Conservation (phyloP, 2,888 invertebrate genomes). For the Cheilosia variabilis region DNA sequence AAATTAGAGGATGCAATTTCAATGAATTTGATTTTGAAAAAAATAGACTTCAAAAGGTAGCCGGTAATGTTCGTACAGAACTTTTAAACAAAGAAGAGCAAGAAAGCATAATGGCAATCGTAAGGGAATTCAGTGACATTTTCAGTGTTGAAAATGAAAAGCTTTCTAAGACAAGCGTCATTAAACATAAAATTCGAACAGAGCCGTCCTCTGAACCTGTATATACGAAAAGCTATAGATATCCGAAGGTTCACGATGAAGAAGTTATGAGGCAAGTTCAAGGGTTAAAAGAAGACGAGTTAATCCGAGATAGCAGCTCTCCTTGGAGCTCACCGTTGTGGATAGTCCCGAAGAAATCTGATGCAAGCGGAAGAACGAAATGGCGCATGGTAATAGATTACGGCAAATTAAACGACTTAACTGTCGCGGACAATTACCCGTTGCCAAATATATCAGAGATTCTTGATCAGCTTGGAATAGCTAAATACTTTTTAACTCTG, state of each 20-base stretch:
- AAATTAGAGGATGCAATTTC: not conserved
- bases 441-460: slow-evolving; percentile 28
- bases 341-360: slow-evolving; percentile 13
- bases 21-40: too few relatives aligned
- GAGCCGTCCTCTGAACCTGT: not conserved
- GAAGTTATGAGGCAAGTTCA: slow-evolving; percentile 13
- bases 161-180: not conserved
- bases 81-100: slow-evolving; percentile 14
- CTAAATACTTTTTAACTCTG: slow-evolving; percentile 17
- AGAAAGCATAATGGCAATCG: slow-evolving; percentile 14
- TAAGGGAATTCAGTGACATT: slow-evolving; percentile 2
- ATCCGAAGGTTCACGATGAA: slow-evolving; percentile 14
- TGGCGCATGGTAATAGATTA: too few relatives aligned
- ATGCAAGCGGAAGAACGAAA: too few relatives aligned
- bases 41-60: not conserved
- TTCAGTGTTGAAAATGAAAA: slow-evolving; percentile 15
- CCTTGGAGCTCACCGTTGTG: slow-evolving; percentile 22
- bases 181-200: slow-evolving; percentile 16
- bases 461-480: slow-evolving; percentile 16
- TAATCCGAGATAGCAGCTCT: too few relatives aligned
- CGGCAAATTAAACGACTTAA: slow-evolving; percentile 11
- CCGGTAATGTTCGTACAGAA: slow-evolving; percentile 16
- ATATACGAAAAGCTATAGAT: not conserved
- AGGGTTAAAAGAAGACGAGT: too few relatives aligned
- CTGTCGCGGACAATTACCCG: slow-evolving; percentile 9